Conservation (phyloP, 2,797 vertebrate genomes). For the Melanotaenia nigrans region DNA sequence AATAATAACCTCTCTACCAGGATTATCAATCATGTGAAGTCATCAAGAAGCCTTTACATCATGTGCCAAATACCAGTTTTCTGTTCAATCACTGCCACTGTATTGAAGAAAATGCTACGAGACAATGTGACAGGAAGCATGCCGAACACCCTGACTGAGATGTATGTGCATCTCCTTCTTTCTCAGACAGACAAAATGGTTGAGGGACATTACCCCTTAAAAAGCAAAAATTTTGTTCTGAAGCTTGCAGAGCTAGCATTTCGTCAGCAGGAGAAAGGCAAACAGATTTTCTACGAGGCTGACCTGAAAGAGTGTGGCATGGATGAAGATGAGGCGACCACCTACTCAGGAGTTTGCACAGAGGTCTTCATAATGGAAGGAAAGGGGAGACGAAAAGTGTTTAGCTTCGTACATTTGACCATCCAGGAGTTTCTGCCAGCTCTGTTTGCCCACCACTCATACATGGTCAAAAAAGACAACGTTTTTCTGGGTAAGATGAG, state of each 20-base stretch:
- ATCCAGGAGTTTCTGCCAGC: slow-evolving; percentile 67
- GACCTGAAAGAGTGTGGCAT: slow-evolving; percentile 56
- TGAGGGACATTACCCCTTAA: slow-evolving; percentile 18
- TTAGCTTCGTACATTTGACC: slow-evolving; percentile 66
- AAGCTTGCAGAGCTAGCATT: slow-evolving; percentile 61
- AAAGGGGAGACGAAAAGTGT: slow-evolving; percentile 35
- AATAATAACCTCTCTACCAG: slow-evolving; percentile 23
- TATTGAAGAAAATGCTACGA: slow-evolving; percentile 43
- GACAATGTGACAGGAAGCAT: slow-evolving; percentile 12
- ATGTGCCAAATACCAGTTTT: slow-evolving; percentile 71
- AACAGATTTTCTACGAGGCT: slow-evolving; percentile 54
- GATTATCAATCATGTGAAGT: slow-evolving; percentile 53
- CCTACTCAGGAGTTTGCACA: slow-evolving; percentile 61
- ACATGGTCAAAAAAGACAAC: slow-evolving; percentile 43
- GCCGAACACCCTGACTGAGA: slow-evolving; percentile 58
- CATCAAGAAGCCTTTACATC: slow-evolving; percentile 54
- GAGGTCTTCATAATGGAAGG: slow-evolving; percentile 53
- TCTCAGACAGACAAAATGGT: slow-evolving; percentile 45
- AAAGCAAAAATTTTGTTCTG: slow-evolving; percentile 31
- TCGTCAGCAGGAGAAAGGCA: slow-evolving; percentile 50
- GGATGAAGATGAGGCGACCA: slow-evolving; percentile 31
- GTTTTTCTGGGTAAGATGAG: slow-evolving; percentile 28
- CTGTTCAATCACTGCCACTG: slow-evolving; percentile 58
- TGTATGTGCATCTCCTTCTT: slow-evolving; percentile 57
- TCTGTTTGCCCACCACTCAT: slow-evolving; percentile 49